Conservation (phyloP, 2,797 vertebrate species). For the Dromococcyx pavoninus region DNA sequence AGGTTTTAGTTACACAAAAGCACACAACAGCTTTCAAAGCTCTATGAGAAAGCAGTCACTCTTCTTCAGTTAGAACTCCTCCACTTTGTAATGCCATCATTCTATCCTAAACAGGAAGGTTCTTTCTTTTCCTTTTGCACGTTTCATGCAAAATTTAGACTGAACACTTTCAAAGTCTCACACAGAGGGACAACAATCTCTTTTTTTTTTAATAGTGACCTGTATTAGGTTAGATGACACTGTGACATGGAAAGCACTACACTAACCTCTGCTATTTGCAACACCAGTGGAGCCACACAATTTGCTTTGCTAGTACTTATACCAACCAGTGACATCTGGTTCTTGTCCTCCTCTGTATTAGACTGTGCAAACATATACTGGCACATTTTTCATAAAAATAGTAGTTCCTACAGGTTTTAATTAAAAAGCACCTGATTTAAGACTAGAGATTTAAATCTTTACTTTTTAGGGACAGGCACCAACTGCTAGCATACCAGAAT, state of each 20-base stretch:
- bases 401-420: not conserved
- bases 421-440: not conserved
- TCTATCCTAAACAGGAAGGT: not conserved
- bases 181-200: not conserved
- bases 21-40: not conserved
- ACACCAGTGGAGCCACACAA: not conserved
- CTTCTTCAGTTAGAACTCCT: not conserved
- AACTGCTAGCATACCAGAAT: not conserved
- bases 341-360: not conserved
- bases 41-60: not conserved
- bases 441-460: not conserved
- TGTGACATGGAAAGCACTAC: not conserved
- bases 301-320: not conserved
- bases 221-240: not conserved
- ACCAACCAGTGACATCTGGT: not conserved
- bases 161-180: not conserved
- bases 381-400: not conserved
- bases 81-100: not conserved
- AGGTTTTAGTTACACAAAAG: not conserved
- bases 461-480: not conserved
- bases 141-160: not conserved
- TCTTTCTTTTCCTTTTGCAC: not conserved
- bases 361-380: not conserved
- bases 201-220: not conserved
- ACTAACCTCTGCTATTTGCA: not conserved